Percentiles rank a stretch among this genome's conserved stretches.
These are phyloP conservation scores for Basileuterus tristriatus DNA, from an alignment of 2,797 vertebrate species.

Conservation along the genomic window DNA sequence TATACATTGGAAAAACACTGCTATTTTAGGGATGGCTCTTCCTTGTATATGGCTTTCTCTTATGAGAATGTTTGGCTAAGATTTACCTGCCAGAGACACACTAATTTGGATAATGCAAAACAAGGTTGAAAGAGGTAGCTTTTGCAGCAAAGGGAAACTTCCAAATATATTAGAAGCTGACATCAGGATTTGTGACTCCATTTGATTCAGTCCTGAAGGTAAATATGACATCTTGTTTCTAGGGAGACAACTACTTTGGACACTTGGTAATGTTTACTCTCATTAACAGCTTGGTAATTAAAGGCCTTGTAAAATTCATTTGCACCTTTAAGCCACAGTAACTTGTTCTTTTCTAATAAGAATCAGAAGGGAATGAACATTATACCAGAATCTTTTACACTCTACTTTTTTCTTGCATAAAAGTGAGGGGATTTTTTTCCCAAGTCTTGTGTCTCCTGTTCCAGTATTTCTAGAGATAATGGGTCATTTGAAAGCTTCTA, in stretches of 20 bases:
- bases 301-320: conserved; percentile 24
- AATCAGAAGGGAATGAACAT: neutral
- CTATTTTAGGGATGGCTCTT: neutral
- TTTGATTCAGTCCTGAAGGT: conserved; percentile 15
- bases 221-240: neutral
- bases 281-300: conserved; percentile 35
- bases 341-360: neutral
- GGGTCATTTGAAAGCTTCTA: neutral
- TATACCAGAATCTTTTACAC: neutral
- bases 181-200: neutral
- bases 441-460: neutral
- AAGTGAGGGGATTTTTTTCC: neutral
- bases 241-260: neutral
- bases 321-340: conserved; percentile 19
- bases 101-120: conserved; percentile 47
- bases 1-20: neutral
- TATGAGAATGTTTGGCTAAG: neutral
- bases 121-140: neutral
- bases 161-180: neutral
- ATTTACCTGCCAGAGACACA: neutral
- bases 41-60: neutral
- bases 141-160: conserved; percentile 9
- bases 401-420: neutral
- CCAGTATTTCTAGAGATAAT: neutral
- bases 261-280: conserved; percentile 16